Evolutionary conservation across 1,140 invertebrate genomes (phyloP).

Genomic region (Temnothorax nylanderi): DNA sequence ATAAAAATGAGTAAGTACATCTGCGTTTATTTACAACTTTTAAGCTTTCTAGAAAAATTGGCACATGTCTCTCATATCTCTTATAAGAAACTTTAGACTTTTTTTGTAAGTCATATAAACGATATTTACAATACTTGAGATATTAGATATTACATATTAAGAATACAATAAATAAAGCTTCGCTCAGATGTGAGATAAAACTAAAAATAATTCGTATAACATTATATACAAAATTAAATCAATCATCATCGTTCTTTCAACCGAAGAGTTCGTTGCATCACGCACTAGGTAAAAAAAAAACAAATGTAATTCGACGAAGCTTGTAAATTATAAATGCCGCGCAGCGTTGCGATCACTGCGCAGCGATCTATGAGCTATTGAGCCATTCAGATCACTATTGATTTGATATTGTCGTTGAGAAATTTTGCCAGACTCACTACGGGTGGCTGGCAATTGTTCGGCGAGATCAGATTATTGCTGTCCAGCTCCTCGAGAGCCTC

Average conservation of each 20-base stretch:
- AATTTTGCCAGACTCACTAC: slow-evolving; percentile 84
- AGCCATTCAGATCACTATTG: slow-evolving; percentile 25
- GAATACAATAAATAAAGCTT: slow-evolving; percentile 43
- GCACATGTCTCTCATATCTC: slow-evolving; percentile 39
- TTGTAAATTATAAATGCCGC: neutral
- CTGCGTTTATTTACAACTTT: slow-evolving; percentile 52
- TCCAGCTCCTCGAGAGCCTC: slow-evolving; percentile 71
- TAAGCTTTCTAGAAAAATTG: slow-evolving; percentile 33
- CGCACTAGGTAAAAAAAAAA: neutral
- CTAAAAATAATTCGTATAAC: neutral
- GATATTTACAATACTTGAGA: slow-evolving; percentile 65
- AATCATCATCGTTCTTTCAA: neutral
- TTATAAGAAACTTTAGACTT: neutral
- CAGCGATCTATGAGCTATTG: neutral
- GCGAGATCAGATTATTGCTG: slow-evolving; percentile 75
- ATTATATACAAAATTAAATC: slow-evolving; percentile 12
- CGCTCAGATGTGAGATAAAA: neutral
- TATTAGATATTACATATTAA: neutral
- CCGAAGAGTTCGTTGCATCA: neutral
- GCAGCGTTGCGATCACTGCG: neutral
- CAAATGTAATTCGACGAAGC: neutral
- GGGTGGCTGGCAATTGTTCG: slow-evolving; percentile 84
- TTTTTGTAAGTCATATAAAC: neutral
- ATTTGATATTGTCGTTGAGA: slow-evolving; percentile 81
- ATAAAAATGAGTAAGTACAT: slow-evolving; percentile 84